Base-by-base conservation (phyloP, 2,888 invertebrate species). In the Sipunculus nudus region DNA sequence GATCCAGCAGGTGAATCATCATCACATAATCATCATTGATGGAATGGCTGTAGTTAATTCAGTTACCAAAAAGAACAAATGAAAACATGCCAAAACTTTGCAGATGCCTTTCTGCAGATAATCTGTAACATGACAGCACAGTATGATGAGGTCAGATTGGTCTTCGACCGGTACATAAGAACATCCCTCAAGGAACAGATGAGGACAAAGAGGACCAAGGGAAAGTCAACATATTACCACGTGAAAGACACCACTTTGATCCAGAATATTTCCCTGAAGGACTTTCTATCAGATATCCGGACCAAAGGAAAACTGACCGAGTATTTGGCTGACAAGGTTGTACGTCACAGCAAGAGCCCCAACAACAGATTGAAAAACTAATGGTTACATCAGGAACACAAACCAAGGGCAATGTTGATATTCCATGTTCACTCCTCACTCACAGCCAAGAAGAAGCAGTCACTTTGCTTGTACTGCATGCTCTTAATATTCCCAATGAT, bases 191-290 rank as follows among this genome's bases (percentile, higher is more conserved):
- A 58, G 32, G 57, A 58, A 43, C 41, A 60, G 35, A 58, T 58
- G 59, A 58, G 41, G 31, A 58, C 38, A 58, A 58, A 58, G 54
- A 57, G 55, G 25, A n/a, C 59, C 25, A 57, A 58, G 25, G 57
- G 56, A 58, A 59, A 58, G 56, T 58, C 59, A 59, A 58, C 59
- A 58, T 57, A 60, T 59, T 58, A 57, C 40, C 58, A 57, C 31
- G 40, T 57, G 16, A 57, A 59, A 38, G 56, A 57, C 56, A 58
- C 28, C 39, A 58, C 56, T 41, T 41, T 58, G 43, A 58, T 58
- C 43, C 57, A 58, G 40, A 59, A 59, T 58, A 58, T 58, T 59
- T 58, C 59, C 35, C 59, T 58, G 59, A 58, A 58, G 35, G 54
- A 58, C 55, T 58, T 58, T 19, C 40, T 58, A 5, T 58, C 59